Percentiles rank a stretch among this genome's conserved stretches.
phyloP scores from a whole-genome alignment of 2,113 vertebrate species.

The Ptyas mucosa region DNA sequence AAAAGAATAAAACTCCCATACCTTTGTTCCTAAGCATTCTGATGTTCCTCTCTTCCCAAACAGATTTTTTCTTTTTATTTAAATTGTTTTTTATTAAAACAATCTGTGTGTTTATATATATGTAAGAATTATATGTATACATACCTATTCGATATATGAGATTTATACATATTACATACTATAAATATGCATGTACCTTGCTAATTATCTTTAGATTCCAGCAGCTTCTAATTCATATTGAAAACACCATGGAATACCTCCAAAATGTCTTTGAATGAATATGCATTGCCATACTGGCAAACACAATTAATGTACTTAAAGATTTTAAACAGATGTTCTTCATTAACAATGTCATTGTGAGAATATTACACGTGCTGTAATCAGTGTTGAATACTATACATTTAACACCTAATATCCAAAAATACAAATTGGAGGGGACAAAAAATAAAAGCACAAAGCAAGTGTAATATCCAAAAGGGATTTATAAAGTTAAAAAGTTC shows the following conservation, averaged over 20 bases:
- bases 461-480: slow-evolving; percentile 14
- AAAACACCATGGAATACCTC: not conserved
- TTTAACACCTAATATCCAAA: not conserved
- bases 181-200: not conserved
- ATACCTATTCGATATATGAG: not conserved
- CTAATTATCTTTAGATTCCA: slow-evolving; percentile 5
- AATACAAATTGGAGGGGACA: not conserved
- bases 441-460: slow-evolving; percentile 12
- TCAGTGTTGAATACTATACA: slow-evolving; percentile 1
- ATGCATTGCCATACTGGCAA: not conserved
- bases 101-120: not conserved
- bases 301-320: slow-evolving; percentile 19
- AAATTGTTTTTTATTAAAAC: not conserved
- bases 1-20: not conserved
- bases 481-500: slow-evolving; percentile 26
- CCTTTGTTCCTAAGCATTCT: not conserved
- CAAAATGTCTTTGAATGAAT: slow-evolving; percentile 10
- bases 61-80: not conserved
- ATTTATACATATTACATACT: not conserved
- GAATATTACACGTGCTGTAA: not conserved
- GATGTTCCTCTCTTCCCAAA: not conserved
- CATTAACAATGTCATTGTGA: slow-evolving; percentile 13
- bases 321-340: slow-evolving; percentile 1
- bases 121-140: not conserved
- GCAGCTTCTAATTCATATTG: not conserved